phyloP scores from a whole-genome alignment of 2,888 invertebrate species.

The Isoperla grammatica region DNA sequence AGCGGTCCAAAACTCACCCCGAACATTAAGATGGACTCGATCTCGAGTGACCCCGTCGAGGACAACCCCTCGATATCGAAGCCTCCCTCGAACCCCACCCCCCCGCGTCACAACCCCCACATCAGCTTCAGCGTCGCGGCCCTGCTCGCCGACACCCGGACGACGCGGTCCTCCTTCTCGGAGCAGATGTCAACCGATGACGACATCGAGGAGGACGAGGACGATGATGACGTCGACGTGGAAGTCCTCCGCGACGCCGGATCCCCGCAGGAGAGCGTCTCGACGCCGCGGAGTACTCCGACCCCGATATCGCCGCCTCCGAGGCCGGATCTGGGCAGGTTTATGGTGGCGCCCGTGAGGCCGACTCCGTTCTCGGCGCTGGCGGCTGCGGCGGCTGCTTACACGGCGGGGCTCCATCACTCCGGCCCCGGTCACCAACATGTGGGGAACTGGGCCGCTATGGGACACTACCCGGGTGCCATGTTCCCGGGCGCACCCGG shows the following conservation, averaged over 20 bases:
- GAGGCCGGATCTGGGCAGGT: constrained; percentile 9
- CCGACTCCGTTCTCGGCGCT: constrained; percentile 72
- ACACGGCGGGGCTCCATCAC: constrained; percentile 25
- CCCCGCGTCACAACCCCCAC: constrained; percentile 47
- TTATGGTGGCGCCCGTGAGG: constrained; percentile 51
- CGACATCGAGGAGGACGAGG: constrained; percentile 60
- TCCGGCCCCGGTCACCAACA: constrained; percentile 18
- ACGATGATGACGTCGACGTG: constrained; percentile 63
- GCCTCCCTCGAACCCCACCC: constrained; percentile 5
- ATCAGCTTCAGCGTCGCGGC: constrained; percentile 81
- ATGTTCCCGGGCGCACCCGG: constrained; percentile 27
- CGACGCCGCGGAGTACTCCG: constrained; percentile 18
- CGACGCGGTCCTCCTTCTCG: constrained; percentile 34
- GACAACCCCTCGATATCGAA: constrained; percentile 22
- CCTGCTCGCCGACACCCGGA: constrained; percentile 54
- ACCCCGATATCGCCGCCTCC: constrained; percentile 23
- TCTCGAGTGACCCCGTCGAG: constrained; percentile 19
- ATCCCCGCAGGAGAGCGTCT: constrained; percentile 17
- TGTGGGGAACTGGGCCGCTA: constrained; percentile 22
- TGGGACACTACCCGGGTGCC: constrained; percentile 29
- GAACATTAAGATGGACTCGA: constrained; percentile 18
- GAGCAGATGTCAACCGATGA: constrained; percentile 53
- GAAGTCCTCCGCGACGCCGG: constrained; percentile 53
- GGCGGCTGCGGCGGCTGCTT: constrained; percentile 59
- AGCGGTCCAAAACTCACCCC: neutral